Base-by-base conservation (phyloP, 2,797 vertebrate genomes). In the Melanogrammus aeglefinus region DNA sequence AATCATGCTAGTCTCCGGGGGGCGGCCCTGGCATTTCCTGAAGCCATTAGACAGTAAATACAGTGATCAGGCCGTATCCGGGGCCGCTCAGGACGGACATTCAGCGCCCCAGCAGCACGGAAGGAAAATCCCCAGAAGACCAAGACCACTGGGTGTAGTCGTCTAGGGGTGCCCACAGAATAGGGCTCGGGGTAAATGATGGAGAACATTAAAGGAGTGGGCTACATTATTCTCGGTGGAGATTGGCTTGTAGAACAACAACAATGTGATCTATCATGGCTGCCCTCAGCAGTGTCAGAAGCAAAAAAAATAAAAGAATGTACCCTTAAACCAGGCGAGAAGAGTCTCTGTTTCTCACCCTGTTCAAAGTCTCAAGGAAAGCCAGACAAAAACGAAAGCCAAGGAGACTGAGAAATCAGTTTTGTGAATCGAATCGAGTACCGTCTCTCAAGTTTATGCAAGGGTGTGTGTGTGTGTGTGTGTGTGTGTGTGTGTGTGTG, bases 21-120 rank as follows among this genome's bases (percentile, higher is more conserved):
- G 81, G 74, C 14, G 9, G 82, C 76, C 85, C 82, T 89, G 88
- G 89, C 91, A 91, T 91, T 93, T 94, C 91, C 92, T 92, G 88
- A 86, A 83, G 77, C 84, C 78, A 84, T 82, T 72, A 83, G 91
- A 91, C 89, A 85, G 87, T 90, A 89, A 90, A 90, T 86, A 92
- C 82, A 91, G 85, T 89, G 85, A 89, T 90, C 80, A 85, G 74
- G 74, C 84, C 57, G 76, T 79, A 81, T 88, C 83, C 87, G 86
- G 82, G 81, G 83, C 86, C 86, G 78, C 82, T 82, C 75, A 69
- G 73, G 77, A 86, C 79, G 0, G 0, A 82, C 81, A 77, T 80
- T 79, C 72, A 75, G 75, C 72, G 51, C 3, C 33, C 6, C 72
- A 27, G 18, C 38, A 41, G 51, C 27, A 41, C 4, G 18, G 38